Evolutionary conservation across 92 coral and sea anemone species (phyloP), one percentile per base, ranked within the genome.

Genomic region (Actinostola sp.): DNA sequence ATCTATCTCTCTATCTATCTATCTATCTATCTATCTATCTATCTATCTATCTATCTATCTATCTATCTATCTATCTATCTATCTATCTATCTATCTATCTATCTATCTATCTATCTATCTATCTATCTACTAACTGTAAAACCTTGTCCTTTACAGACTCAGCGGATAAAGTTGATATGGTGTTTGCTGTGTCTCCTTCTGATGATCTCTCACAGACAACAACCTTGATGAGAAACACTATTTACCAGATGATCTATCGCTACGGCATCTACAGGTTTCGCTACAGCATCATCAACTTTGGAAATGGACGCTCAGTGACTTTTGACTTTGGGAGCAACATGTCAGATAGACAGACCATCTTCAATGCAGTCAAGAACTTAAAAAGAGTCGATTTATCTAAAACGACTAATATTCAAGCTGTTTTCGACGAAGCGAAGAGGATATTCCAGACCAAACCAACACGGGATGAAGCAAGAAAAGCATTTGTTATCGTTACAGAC

Each of bases 231-330:
- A 73, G 35, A 50, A 61, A 45, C 27, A 33, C 35, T 24, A 43
- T 73, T 2, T 46, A 62, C 19, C 65, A 60, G 39, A 60, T 73
- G 8, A 49, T 73, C 32, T 34, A 48, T 14, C 79, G 79, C 24
- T 73, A 73, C 28, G 79, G 79, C 11, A 28, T 73, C 14, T 42
- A 60, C 41, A 31, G 79, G 26, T 48, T 61, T 34, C 79, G 61
- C 13, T 73, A 61, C 50, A 60, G 79, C 46, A 17, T 62, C n/a
- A 73, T 73, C n/a, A 49, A 13, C 5, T 73, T 59, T 46, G 79
- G 79, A 12, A 60, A 46, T 12, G 66, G n/a, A 8, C 51, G 20
- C 1, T 59, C 68, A 3, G 66, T 60, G 2, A 33, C 70, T 2
- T 61, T 73, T n/a, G 61, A 73, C 67, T 73, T 73, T 48, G 70